Evolutionary conservation across 1,140 invertebrate species (phyloP).

Genomic region (Pseudoatta argentina): DNA sequence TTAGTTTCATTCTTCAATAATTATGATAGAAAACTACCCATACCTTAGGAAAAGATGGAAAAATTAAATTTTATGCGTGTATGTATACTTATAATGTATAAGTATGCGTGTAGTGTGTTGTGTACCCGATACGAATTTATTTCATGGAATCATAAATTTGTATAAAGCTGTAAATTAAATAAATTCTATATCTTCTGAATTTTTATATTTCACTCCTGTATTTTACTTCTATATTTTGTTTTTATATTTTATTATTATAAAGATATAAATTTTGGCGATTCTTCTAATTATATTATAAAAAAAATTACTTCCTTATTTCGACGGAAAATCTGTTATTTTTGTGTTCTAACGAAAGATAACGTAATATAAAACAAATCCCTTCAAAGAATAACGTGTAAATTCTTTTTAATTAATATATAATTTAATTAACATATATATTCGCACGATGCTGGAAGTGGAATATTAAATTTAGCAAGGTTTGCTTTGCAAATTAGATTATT

Average conservation of each 20-base stretch:
- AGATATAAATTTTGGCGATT: background rate
- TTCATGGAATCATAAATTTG: background rate
- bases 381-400: background rate
- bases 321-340: background rate
- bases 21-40: background rate
- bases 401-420: conserved; percentile 3
- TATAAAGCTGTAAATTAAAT: background rate
- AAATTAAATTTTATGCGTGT: background rate
- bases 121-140: background rate
- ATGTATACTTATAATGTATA: too few species aligned
- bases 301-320: background rate
- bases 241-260: background rate
- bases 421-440: background rate
- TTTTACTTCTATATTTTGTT: too few species aligned
- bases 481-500: background rate
- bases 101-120: too few species aligned
- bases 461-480: background rate
- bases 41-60: background rate
- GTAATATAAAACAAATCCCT: background rate
- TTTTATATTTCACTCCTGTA: background rate
- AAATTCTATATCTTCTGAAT: background rate
- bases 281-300: background rate
- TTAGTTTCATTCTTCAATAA: background rate
- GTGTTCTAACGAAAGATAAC: background rate
- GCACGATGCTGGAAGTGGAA: background rate